Evolutionary conservation across 2,888 invertebrate species (phyloP).

Genomic region (Amphipyra tragopoginis): DNA sequence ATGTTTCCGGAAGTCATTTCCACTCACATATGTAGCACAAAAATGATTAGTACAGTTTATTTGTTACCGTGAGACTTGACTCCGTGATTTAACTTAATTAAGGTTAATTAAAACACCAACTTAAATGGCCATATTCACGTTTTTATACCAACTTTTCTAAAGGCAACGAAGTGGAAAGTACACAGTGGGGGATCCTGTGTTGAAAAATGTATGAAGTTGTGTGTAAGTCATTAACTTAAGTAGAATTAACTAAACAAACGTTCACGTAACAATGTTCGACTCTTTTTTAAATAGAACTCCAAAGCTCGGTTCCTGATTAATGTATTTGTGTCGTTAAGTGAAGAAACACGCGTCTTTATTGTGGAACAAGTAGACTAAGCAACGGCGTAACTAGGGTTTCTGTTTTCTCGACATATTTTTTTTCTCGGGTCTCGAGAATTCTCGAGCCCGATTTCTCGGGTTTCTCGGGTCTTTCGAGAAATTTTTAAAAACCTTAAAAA

Average conservation of each 20-base stretch:
- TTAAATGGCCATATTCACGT: constrained; percentile 64
- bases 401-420: too few relatives aligned
- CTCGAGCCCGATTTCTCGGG: too few relatives aligned
- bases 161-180: constrained; percentile 45
- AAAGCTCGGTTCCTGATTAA: constrained; percentile 72
- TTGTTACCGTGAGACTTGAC: constrained; percentile 76
- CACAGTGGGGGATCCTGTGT: constrained; percentile 33
- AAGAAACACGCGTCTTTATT: constrained; percentile 83
- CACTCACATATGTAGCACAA: constrained; percentile 52
- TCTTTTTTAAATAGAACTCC: constrained; percentile 39
- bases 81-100: constrained; percentile 79
- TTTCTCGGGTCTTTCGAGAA: too few relatives aligned
- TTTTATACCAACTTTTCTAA: constrained; percentile 50
- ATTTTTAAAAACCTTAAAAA: too few relatives aligned
- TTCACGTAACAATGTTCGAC: constrained; percentile 38
- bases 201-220: constrained; percentile 35
- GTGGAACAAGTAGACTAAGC: constrained; percentile 84
- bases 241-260: constrained; percentile 50
- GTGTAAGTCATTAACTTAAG: constrained; percentile 46
- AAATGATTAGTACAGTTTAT: constrained; percentile 69
- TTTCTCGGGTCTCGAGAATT: too few relatives aligned
- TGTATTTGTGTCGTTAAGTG: constrained; percentile 82
- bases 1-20: constrained; percentile 52
- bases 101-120: constrained; percentile 80
- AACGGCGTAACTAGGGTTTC: constrained; percentile 88